Base-by-base conservation (phyloP, 2,888 invertebrate species). In the Yponomeuta evonymella region DNA sequence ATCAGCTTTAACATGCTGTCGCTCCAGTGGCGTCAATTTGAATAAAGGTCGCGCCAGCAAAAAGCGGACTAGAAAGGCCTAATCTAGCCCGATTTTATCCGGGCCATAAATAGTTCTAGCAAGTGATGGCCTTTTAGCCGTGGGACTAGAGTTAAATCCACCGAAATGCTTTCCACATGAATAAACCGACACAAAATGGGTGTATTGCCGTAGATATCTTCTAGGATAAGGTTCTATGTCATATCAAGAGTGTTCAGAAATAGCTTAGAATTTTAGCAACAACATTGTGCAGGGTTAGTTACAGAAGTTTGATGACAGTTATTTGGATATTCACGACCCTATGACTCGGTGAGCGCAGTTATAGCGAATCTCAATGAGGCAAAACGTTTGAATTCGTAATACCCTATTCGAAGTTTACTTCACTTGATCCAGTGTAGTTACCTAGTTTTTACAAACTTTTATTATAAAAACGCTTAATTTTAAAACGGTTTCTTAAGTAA, bases 51-150 rank as follows among this genome's bases (percentile, higher is more conserved):
- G 30, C 10, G 65, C 29, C n/a, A 65, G 65, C 67, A 67, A 67
- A 67, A 67, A 67, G 67, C 43, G 67, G 43, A 67, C 48, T 36
- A n/a, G 67, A 48, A 67, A 67, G 48, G 48, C 67, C 43, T 48
- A 48, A 67, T 65, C 65, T 65, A 65, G 65, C 67, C 48, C 36
- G 67, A 67, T 67, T 67, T 67, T 67, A 67, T 67, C 67, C 23
- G 43, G 48, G 36, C 43, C 12, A 67, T 67, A 58, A 58, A 58
- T 58, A 58, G 51, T 58, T 15, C 15, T 58, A 58, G 51, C 51
- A 9, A 58, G 51, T 15, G 51, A 58, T 58, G 51, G 12, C 51
- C 51, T 43, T 58, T 15, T 58, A 58, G 12, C 51, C 51, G 51
- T 58, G 15, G 51, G 51, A 58, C 51, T 15, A 2, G 51, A 58